Percentiles rank a stretch among this genome's conserved stretches.
Conservation (phyloP, 2,888 invertebrate genomes). For the Ectobius pallidus region DNA sequence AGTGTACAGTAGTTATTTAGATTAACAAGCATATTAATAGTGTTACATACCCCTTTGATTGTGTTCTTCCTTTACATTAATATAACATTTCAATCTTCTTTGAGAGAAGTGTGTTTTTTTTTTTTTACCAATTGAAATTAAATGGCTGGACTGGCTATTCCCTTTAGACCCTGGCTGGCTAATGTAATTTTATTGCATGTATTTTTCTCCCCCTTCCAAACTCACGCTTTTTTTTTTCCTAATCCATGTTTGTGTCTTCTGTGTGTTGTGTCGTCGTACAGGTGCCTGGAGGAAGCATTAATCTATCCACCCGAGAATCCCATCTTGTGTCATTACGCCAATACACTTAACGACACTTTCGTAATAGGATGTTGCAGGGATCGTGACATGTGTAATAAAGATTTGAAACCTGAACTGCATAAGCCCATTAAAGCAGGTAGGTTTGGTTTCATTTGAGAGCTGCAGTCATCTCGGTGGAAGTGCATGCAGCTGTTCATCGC, state of each 20-base stretch:
- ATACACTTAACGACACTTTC: constrained; percentile 75
- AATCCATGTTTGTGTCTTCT: constrained; percentile 36
- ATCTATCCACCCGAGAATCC: constrained; percentile 80
- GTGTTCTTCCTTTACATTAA: too few species aligned
- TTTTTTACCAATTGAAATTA: too few species aligned
- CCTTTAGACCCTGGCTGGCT: constrained; percentile 45
- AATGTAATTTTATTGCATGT: constrained; percentile 31
- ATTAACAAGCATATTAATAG: too few species aligned
- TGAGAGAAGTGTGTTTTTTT: constrained; percentile 26
- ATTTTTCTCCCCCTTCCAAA: constrained; percentile 32
- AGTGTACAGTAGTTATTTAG: too few species aligned
- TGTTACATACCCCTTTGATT: too few species aligned
- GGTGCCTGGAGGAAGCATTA: constrained; percentile 77
- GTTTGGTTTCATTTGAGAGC: constrained; percentile 28
- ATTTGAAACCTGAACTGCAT: constrained; percentile 71
- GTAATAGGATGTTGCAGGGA: constrained; percentile 83
- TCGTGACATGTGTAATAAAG: constrained; percentile 74
- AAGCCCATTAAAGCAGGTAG: constrained; percentile 69
- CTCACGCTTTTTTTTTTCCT: constrained; percentile 35
- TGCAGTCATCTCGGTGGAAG: constrained; percentile 29
- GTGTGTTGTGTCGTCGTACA: constrained; percentile 53
- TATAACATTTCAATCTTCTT: too few species aligned
- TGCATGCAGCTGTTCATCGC: constrained; percentile 28
- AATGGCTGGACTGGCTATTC: constrained; percentile 43
- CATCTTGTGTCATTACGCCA: constrained; percentile 80